Percentiles rank a stretch among this genome's conserved stretches.
Conservation (phyloP, 2,888 invertebrate genomes). For the Mesorhabditis spiculigera region DNA sequence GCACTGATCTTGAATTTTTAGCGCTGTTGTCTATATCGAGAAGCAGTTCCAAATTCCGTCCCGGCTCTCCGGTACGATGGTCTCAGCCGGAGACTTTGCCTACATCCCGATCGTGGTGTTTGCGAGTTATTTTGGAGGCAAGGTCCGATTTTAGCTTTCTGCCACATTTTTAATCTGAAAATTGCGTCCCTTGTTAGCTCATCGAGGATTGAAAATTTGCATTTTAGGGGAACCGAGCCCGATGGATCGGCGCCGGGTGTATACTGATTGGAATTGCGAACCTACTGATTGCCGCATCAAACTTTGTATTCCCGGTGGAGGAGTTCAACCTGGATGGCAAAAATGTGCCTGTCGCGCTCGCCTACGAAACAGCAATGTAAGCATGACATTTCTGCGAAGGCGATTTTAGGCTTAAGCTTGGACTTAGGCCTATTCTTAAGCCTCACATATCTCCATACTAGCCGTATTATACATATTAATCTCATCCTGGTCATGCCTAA, state of each 20-base stretch:
- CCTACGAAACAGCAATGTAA: slow-evolving; percentile 27
- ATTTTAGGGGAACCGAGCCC: slow-evolving; percentile 51
- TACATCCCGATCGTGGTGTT: slow-evolving; percentile 56
- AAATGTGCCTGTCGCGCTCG: slow-evolving; percentile 24
- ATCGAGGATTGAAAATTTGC: background rate
- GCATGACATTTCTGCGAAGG: background rate
- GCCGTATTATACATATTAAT: too few species aligned
- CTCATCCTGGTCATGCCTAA: too few species aligned
- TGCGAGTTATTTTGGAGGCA: slow-evolving; percentile 55
- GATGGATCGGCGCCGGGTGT: slow-evolving; percentile 58
- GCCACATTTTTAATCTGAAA: too few species aligned
- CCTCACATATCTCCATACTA: too few species aligned
- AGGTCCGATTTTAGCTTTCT: slow-evolving; percentile 21
- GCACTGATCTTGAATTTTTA: slow-evolving; percentile 19
- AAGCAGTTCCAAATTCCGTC: slow-evolving; percentile 58
- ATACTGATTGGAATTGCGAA: slow-evolving; percentile 55
- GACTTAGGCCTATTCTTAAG: too few species aligned
- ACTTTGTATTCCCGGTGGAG: slow-evolving; percentile 54
- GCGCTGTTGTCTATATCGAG: slow-evolving; percentile 56
- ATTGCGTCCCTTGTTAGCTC: too few species aligned
- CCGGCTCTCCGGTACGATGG: slow-evolving; percentile 52
- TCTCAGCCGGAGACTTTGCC: slow-evolving; percentile 57
- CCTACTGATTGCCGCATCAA: slow-evolving; percentile 51
- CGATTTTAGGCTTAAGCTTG: too few species aligned
- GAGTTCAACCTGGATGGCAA: slow-evolving; percentile 27